Evolutionary conservation across 2,113 vertebrate species (phyloP), one percentile per base, ranked within the genome.

Genomic region (Rhadina sibilatrix): DNA sequence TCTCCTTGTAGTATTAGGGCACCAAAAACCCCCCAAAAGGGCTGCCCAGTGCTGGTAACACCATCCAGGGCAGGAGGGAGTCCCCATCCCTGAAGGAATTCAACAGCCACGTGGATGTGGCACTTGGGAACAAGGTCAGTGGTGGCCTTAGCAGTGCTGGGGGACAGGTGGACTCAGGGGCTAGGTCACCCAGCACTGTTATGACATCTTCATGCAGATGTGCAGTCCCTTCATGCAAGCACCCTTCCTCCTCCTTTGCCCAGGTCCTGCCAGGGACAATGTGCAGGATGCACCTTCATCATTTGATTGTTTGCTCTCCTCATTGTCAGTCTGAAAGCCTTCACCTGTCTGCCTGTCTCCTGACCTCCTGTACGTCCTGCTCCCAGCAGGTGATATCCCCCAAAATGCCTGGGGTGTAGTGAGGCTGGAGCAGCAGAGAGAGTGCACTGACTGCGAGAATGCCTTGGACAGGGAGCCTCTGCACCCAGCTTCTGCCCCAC

Each of bases 201-300:
- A 99, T 99, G 93, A 99, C 98, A 40, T 99, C 99, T 86, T 99
- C 98, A 91, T 99, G 99, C 97, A 99, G 96, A 77, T 99, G 98
- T 63, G 99, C 99, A 0, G 98, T 98, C 14, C 99, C 99, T 93
- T 99, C 99, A 19, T 98, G 97, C 78, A 98, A 97, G 37, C 98
- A 99, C 78, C 98, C 98, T 92, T 98, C 99, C 9, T 99, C 98
- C 87, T 99, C 98, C 37, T 98, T 98, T 1, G 98, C 97, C 99
- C 98, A 99, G 75, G 97, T 98, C 69, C 98, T 97, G 33, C 97
- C 86, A 60, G 90, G 85, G 86, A 97, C 97, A 83, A 88, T 4
- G 69, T 78, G 38, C 93, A 92, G 64, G 95, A 91, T 0, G 31
- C 83, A 3, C 91, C 91, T 81, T 98, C 98, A 49, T 98, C 95